Evolutionary conservation across 2,888 invertebrate genomes (phyloP).

Genomic region (Lasiommata megera): DNA sequence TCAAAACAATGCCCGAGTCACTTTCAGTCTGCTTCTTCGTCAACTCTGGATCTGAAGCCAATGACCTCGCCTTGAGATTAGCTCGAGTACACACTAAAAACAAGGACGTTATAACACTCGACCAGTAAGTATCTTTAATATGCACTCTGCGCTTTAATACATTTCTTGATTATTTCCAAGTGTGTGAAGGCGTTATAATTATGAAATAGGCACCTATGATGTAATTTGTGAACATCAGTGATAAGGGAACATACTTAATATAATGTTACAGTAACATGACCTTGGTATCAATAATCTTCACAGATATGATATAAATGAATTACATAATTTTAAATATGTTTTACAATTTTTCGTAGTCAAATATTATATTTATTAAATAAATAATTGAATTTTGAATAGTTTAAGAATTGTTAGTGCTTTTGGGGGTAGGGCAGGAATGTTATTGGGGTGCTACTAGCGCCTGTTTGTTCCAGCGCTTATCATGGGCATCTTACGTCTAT

Average conservation of each 20-base stretch:
- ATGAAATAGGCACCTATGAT: neutral
- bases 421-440: slow-evolving; percentile 49
- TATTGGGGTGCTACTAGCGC: slow-evolving; percentile 76
- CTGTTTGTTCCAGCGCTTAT: slow-evolving; percentile 94
- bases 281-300: too few species aligned
- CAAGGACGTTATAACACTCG: slow-evolving; percentile 94
- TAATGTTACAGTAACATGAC: too few species aligned
- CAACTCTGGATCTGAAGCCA: slow-evolving; percentile 99
- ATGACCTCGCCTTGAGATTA: slow-evolving; percentile 96
- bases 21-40: slow-evolving; percentile 97
- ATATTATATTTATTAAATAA: too few species aligned
- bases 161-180: neutral
- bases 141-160: neutral
- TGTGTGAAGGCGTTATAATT: neutral
- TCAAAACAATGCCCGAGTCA: slow-evolving; percentile 90
- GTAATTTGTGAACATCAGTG: neutral
- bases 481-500: slow-evolving; percentile 98
- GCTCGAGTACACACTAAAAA: slow-evolving; percentile 94
- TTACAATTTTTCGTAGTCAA: too few species aligned
- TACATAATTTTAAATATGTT: too few species aligned
- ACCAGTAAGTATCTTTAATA: slow-evolving; percentile 90
- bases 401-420: neutral
- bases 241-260: neutral
- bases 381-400: neutral
- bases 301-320: too few species aligned